Base-by-base conservation (phyloP, 2,888 invertebrate genomes). In the Hofmannophila pseudospretella region DNA sequence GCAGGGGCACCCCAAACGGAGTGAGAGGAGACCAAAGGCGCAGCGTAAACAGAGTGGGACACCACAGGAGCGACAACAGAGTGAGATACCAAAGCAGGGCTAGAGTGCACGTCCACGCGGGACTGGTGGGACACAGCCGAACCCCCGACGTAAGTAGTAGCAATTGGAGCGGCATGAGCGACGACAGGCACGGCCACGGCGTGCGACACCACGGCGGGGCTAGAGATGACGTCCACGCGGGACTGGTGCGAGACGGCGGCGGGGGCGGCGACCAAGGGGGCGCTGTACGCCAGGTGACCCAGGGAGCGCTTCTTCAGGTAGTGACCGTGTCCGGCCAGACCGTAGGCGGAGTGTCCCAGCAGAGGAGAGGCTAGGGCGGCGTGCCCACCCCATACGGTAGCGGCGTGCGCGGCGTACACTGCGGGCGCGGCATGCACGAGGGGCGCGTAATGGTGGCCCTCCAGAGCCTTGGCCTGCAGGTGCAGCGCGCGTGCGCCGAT, bases 91-190 rank as follows among this genome's bases (percentile, higher is more conserved):
- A 70, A 47, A 10, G 71, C 67, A 39, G 67, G 67, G 46, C 66
- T 70, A 45, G 57, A 46, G 52, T 62, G 69, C 27, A 67, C 61
- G 41, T 82, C 78, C 3, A 78, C 70, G 36, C 88, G 84, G 54
- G 89, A 88, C 56, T 88, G 88, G 62, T 84, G 87, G 9, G 87
- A 87, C 11, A 88, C 87, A 35, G 77, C 78, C 25, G 88, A 59
- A 20, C 87, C 76, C 32, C 81, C 81, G 16, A 60, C 49, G 47
- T 71, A 67, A 14, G 11, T 4, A 51, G n/a, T n/a, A 14, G 11
- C 2, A 14, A 51, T 41, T 30, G 54, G 51, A 23, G 56, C 54
- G 40, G 55, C 51, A 23, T 59, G 60, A 4, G 60, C 57, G 9
- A 13, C 7, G 7, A 29, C 5, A 32, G 36, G 34, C 0, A 42